Base-by-base conservation (phyloP, 2,113 vertebrate species). In the Melospiza melodia region DNA sequence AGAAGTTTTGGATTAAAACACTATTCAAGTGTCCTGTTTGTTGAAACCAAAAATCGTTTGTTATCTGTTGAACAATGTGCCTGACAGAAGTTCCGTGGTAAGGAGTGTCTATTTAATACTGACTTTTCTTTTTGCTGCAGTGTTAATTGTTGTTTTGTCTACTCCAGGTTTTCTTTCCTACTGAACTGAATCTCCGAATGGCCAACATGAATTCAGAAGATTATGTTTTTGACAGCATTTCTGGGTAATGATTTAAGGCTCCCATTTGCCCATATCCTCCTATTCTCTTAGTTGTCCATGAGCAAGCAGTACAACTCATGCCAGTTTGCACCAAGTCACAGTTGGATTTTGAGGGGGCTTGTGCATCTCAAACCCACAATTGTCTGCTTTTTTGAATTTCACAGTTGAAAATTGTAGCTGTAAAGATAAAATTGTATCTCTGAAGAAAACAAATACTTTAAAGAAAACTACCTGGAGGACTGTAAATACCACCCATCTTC, bases 181-280 rank as follows among this genome's bases (percentile, higher is more conserved):
- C 98, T 95, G 99, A 99, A 90, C 97, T 99, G 97, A 99, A 99
- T 96, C 98, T 99, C 94, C 98, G 99, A 63, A 99, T 99, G 99
- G 96, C 98, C 82, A 98, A 98, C 96, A 98, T 99, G 97, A 97
- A 97, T 88, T 98, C 99, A 66, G 99, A 99, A 95, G 99, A 99
- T 88, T 99, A 99, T 96, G 98, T 98, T 75, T 98, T 98, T 97
- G 98, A 98, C 97, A 98, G 97, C 97, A 98, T 98, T 96, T 95
- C 98, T 95, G 98, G 98, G 98, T 98, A 98, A 98, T 91, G 41
- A 80, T 85, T 89, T 84, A 90, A 84, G 68, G 69, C 65, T 68
- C 52, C 15, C 16, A 15, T 91, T 92, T 80, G 8, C 46, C 37
- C 1, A 3, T 83, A 27, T 54, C 17, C 43, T 94, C 39, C 37